Evolutionary conservation across 2,113 vertebrate species (phyloP).

Genomic region (Ochotona princeps): DNA sequence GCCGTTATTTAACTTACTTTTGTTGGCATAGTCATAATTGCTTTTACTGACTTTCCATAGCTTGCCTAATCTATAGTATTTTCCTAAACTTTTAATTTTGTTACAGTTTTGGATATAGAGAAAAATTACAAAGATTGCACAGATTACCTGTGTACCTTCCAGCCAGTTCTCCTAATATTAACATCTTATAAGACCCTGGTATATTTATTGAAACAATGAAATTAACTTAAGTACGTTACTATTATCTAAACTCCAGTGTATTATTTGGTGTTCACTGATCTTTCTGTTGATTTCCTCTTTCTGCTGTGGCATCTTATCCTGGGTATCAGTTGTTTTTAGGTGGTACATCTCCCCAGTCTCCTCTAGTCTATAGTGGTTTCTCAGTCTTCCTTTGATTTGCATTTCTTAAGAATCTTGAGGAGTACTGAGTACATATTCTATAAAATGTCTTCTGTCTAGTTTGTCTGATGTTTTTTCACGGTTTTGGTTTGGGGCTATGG

Average conservation of each 20-base stretch:
- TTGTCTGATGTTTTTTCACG: conserved; percentile 21
- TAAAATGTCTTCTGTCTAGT: neutral
- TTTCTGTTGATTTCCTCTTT: neutral
- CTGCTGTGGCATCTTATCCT: neutral
- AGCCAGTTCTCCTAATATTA: neutral
- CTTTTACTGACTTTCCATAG: conserved; percentile 19
- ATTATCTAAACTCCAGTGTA: neutral
- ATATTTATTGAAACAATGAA: conserved; percentile 30
- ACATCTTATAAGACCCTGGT: neutral
- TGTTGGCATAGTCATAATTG: neutral
- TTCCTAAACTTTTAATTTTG: conserved; percentile 47
- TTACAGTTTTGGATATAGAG: conserved; percentile 43
- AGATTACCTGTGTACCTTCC: neutral
- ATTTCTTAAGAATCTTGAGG: neutral
- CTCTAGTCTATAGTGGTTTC: neutral
- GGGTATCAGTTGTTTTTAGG: neutral
- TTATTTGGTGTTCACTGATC: neutral
- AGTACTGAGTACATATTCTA: neutral
- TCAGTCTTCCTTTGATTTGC: neutral
- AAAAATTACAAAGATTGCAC: conserved; percentile 23
- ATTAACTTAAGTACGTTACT: neutral
- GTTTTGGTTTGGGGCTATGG: neutral
- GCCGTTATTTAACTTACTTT: neutral
- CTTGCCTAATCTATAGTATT: neutral
- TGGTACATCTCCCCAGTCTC: neutral